Percentiles rank a stretch among this genome's conserved stretches.
phyloP scores from a whole-genome alignment of 2,797 vertebrate species.

The Miichthys miiuy region DNA sequence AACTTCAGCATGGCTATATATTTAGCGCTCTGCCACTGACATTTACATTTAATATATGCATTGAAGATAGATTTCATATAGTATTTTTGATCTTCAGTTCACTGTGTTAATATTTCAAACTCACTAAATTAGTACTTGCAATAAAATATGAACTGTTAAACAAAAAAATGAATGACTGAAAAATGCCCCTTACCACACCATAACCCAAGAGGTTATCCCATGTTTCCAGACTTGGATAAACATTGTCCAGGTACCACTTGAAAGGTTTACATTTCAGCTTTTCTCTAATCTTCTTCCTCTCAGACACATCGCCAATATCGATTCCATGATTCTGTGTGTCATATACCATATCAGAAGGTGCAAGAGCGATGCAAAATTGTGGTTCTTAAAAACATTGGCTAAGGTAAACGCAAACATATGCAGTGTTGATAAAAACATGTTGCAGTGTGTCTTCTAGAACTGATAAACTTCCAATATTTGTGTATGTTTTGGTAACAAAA shows the following conservation, averaged over 20 bases:
- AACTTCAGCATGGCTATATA: not conserved
- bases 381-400: not conserved
- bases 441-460: not conserved
- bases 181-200: slow-evolving; percentile 57
- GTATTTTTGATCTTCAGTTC: slow-evolving; percentile 1
- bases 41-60: too few species aligned
- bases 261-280: slow-evolving; percentile 82
- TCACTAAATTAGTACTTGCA: not conserved
- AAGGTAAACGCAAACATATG: too few species aligned
- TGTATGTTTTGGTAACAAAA: not conserved
- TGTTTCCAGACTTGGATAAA: slow-evolving; percentile 45
- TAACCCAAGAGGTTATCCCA: slow-evolving; percentile 63
- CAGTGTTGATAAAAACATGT: not conserved
- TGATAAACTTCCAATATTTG: too few species aligned
- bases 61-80: not conserved
- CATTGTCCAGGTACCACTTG: slow-evolving; percentile 62
- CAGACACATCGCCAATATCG: slow-evolving; percentile 82
- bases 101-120: not conserved
- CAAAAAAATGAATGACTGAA: not conserved
- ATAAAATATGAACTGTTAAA: not conserved
- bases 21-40: not conserved
- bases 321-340: slow-evolving; percentile 77
- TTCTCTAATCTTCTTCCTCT: slow-evolving; percentile 80
- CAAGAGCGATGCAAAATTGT: not conserved
- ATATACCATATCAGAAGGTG: not conserved